Evolutionary conservation across 2,888 invertebrate species (phyloP).

Genomic region (Luperina nickerlii): DNA sequence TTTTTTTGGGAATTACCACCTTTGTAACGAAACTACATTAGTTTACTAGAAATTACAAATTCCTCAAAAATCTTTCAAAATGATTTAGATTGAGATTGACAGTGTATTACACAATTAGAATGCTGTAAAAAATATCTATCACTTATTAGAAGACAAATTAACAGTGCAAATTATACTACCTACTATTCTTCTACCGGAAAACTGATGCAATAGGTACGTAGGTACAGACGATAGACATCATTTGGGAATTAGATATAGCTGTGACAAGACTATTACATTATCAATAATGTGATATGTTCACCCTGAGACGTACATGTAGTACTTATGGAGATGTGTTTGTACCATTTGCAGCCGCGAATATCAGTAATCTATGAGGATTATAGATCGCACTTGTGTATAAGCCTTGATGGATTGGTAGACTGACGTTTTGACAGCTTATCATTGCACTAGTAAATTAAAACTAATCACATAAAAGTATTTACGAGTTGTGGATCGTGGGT

Average conservation of each 20-base stretch:
- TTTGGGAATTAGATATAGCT: constrained; percentile 27
- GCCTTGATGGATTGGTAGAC: constrained; percentile 40
- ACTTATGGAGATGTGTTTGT: constrained; percentile 6
- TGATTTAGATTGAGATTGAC: not conserved
- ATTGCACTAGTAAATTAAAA: not conserved
- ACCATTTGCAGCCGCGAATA: constrained; percentile 30
- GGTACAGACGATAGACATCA: constrained; percentile 14
- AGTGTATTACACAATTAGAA: not conserved
- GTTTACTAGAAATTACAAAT: too few species aligned
- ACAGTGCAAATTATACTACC: not conserved
- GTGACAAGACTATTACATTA: constrained; percentile 57
- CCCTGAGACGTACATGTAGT: constrained; percentile 16
- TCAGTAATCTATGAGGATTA: constrained; percentile 55
- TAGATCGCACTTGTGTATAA: constrained; percentile 55
- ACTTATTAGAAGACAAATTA: not conserved
- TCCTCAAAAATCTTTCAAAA: not conserved
- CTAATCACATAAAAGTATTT: not conserved
- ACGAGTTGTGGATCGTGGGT: too few species aligned
- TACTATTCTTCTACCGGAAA: not conserved
- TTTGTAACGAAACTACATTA: too few species aligned
- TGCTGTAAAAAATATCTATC: not conserved
- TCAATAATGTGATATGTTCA: constrained; percentile 47
- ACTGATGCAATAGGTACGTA: not conserved
- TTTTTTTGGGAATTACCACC: too few species aligned
- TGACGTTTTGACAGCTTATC: constrained; percentile 32